These are phyloP conservation scores for Hydrozoanthus tunicans DNA, from an alignment of 64 coral and sea anemone species.

Conservation along the genomic window DNA sequence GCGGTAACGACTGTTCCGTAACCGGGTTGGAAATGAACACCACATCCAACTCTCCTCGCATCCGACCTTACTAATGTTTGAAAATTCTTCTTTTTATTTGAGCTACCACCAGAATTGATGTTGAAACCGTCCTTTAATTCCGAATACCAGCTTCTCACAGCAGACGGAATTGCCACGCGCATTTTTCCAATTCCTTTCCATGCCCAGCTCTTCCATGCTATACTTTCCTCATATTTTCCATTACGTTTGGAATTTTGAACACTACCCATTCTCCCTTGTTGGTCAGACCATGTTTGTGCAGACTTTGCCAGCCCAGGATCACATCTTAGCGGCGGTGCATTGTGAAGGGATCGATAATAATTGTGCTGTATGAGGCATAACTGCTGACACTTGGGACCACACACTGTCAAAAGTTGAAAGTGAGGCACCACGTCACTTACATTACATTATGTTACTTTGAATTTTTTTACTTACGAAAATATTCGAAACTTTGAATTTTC, in stretches of 20 bases:
- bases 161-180: constrained; percentile 73
- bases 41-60: constrained; percentile 54
- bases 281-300: constrained; percentile 69
- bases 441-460: background rate
- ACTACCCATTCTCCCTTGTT: constrained; percentile 38
- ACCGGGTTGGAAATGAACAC: constrained; percentile 40
- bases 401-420: constrained; percentile 27
- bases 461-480: background rate
- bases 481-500: too few relatives aligned
- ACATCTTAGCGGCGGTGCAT: constrained; percentile 59
- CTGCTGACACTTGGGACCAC: constrained; percentile 69
- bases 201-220: constrained; percentile 73
- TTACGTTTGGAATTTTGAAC: constrained; percentile 30
- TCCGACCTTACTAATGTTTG: constrained; percentile 73
- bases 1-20: constrained; percentile 72
- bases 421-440: background rate
- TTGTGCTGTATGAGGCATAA: constrained; percentile 79
- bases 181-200: constrained; percentile 64
- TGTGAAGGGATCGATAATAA: constrained; percentile 76
- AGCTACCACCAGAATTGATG: constrained; percentile 43
- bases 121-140: constrained; percentile 76
- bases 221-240: constrained; percentile 63
- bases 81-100: constrained; percentile 58
- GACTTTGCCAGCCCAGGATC: constrained; percentile 71
- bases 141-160: constrained; percentile 88